phyloP scores from a whole-genome alignment of 2,888 invertebrate species.

The Meteorus colon region DNA sequence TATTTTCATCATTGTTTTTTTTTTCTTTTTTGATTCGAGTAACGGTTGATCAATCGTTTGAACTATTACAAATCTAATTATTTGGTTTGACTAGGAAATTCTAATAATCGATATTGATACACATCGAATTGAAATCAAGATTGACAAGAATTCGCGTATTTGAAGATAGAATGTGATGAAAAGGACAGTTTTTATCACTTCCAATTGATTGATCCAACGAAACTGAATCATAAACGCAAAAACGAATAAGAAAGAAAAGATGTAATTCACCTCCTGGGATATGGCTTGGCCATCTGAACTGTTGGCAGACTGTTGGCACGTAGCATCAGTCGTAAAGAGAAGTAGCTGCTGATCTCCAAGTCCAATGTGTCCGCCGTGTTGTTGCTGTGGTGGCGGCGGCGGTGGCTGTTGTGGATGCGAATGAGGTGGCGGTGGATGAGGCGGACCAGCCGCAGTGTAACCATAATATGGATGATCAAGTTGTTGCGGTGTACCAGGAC shows the following conservation, averaged over 20 bases:
- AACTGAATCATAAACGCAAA: not conserved
- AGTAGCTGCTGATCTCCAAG: conserved; percentile 68
- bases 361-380: conserved; percentile 63
- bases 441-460: conserved; percentile 61
- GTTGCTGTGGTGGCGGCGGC: conserved; percentile 56
- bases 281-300: conserved; percentile 62
- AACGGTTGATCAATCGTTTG: too few species aligned
- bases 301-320: conserved; percentile 59
- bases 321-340: conserved; percentile 65
- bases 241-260: conserved; percentile 1
- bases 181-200: too few species aligned
- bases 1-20: not conserved
- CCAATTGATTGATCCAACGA: not conserved
- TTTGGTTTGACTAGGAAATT: too few species aligned
- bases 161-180: too few species aligned
- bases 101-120: too few species aligned
- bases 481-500: conserved; percentile 59
- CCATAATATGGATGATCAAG: conserved; percentile 69
- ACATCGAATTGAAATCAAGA: too few species aligned
- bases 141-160: too few species aligned
- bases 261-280: conserved; percentile 64
- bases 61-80: too few species aligned
- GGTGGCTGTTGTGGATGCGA: conserved; percentile 49
- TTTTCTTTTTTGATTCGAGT: not conserved
- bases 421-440: conserved; percentile 57